phyloP scores from a whole-genome alignment of 2,113 vertebrate species.

The Puffinus mauretanicus region DNA sequence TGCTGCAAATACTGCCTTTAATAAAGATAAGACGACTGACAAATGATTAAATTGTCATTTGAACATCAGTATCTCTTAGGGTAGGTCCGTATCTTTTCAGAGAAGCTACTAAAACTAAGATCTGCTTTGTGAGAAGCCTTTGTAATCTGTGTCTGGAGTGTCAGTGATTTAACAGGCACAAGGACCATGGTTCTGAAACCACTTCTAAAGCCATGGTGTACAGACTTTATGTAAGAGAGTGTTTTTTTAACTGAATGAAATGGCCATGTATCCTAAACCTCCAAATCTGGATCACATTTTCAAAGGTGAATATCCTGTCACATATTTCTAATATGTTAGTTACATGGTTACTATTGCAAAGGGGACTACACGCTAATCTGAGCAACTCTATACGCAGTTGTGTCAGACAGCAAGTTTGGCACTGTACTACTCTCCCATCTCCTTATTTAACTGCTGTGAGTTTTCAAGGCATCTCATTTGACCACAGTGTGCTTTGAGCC shows the following conservation, averaged over 20 bases:
- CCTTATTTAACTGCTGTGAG: not conserved
- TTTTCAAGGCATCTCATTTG: not conserved
- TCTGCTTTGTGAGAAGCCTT: not conserved
- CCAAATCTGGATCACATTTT: not conserved
- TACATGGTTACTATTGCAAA: not conserved
- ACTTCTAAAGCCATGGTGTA: not conserved
- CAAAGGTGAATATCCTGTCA: not conserved
- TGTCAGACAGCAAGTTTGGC: not conserved
- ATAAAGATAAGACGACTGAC: not conserved
- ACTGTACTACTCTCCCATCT: not conserved
- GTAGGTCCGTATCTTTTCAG: not conserved
- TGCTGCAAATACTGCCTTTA: not conserved
- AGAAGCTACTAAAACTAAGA: not conserved
- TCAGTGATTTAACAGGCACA: not conserved
- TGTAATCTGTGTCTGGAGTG: not conserved
- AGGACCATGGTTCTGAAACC: not conserved
- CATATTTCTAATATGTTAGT: not conserved
- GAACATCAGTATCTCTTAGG: not conserved
- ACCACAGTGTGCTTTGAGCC: not conserved
- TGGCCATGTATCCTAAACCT: not conserved
- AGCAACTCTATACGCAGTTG: not conserved
- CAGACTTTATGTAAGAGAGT: not conserved
- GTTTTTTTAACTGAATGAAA: not conserved
- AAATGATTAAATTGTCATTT: not conserved
- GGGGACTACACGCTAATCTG: not conserved